These are phyloP conservation scores for Darevskia nairensis DNA, from an alignment of 2,797 vertebrate genomes.

Conservation along the genomic window DNA sequence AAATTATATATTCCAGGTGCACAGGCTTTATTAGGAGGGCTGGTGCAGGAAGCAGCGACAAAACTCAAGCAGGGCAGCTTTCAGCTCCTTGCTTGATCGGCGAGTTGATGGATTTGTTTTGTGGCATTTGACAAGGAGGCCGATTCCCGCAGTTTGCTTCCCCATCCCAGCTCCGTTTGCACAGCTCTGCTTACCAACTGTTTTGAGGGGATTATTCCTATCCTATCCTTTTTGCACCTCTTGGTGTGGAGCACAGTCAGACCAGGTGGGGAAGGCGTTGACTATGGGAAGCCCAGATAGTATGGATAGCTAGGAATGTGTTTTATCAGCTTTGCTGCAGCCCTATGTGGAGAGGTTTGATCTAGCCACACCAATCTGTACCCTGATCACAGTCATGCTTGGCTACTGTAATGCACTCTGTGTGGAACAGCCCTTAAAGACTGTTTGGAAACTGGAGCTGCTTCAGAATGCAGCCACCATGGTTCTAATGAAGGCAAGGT, in stretches of 20 bases:
- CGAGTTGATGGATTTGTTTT: neutral
- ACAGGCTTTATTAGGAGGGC: constrained; percentile 1
- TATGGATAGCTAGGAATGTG: too few species aligned
- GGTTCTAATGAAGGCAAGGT: too few species aligned
- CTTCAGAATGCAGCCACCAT: too few species aligned
- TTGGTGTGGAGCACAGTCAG: neutral
- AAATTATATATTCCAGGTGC: constrained; percentile 38
- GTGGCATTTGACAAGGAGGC: neutral
- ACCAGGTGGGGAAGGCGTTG: too few species aligned
- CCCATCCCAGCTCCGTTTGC: neutral
- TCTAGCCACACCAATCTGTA: too few species aligned
- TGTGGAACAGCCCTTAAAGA: too few species aligned
- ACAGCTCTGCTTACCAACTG: neutral
- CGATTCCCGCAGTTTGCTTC: neutral
- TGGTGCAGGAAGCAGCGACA: neutral
- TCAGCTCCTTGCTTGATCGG: neutral
- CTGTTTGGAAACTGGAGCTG: too few species aligned
- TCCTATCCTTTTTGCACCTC: neutral
- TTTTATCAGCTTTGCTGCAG: too few species aligned
- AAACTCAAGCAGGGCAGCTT: neutral
- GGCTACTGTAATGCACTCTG: too few species aligned
- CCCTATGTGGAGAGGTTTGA: too few species aligned
- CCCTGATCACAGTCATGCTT: too few species aligned
- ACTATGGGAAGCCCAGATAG: too few species aligned
- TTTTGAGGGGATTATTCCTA: neutral